Conservation (phyloP, 92 coral and sea anemone genomes). For the Paragorgia papillata region DNA sequence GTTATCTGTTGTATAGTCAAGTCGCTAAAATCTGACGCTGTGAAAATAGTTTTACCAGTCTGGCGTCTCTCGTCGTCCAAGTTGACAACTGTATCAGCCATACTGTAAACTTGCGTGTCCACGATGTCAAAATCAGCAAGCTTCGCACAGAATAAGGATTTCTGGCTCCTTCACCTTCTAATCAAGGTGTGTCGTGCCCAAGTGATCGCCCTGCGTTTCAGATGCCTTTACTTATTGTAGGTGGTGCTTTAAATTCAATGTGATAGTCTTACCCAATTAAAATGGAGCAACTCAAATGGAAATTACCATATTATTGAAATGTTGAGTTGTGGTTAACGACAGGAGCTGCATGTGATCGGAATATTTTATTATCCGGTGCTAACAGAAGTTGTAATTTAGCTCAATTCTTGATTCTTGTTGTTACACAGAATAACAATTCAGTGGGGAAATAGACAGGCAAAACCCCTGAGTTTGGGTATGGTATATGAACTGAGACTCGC, state of each 20-base stretch:
- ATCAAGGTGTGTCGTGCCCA: conserved; percentile 38
- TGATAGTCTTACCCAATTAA: conserved; percentile 14
- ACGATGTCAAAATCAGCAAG: background rate
- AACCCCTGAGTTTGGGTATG: no score
- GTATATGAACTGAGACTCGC: no score
- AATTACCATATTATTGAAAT: conserved; percentile 26
- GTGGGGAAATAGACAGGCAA: no score
- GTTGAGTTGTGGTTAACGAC: no score
- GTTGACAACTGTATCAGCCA: conserved; percentile 36
- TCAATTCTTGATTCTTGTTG: no score
- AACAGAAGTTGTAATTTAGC: no score
- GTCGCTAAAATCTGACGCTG: conserved; percentile 61
- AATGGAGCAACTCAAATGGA: background rate
- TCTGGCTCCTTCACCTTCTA: background rate
- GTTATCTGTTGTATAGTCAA: conserved; percentile 84
- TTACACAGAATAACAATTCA: no score
- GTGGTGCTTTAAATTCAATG: conserved; percentile 26
- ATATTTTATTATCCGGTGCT: no score
- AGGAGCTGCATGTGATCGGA: no score
- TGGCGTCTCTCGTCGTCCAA: conserved; percentile 35
- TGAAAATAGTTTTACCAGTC: conserved; percentile 37
- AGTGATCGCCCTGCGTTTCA: conserved; percentile 27
- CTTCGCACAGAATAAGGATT: background rate
- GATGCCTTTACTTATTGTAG: conserved; percentile 13
- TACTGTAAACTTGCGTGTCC: background rate